phyloP scores from a whole-genome alignment of 2,113 vertebrate species.

The Pelodiscus sinensis region DNA sequence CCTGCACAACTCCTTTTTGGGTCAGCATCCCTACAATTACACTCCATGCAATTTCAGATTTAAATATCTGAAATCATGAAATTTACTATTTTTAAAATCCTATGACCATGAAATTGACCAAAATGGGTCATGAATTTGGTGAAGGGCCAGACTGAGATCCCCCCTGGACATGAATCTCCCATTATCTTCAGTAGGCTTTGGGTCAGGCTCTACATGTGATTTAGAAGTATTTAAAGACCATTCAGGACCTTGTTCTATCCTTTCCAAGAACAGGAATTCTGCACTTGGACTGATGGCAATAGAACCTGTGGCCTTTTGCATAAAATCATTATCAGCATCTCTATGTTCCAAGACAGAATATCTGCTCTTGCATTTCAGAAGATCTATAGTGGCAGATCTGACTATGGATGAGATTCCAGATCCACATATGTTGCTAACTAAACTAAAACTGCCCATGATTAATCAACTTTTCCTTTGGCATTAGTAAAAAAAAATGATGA shows the following conservation, averaged over 20 bases:
- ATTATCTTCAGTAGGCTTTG: neutral
- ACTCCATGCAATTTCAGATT: too few species aligned
- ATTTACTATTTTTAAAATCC: too few species aligned
- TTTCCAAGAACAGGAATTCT: constrained; percentile 10
- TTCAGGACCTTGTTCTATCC: neutral
- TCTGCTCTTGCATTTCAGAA: neutral
- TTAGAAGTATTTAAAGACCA: constrained; percentile 8
- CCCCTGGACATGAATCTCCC: neutral
- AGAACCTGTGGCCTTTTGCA: neutral
- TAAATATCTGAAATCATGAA: too few species aligned
- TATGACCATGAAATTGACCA: too few species aligned
- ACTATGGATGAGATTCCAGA: neutral
- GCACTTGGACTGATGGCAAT: neutral
- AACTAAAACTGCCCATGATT: constrained; percentile 10
- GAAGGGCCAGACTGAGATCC: neutral
- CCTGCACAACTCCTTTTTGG: too few species aligned
- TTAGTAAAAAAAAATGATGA: constrained; percentile 20
- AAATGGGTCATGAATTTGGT: too few species aligned
- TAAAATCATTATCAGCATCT: constrained; percentile 8
- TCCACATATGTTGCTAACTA: neutral
- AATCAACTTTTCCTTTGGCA: constrained; percentile 4
- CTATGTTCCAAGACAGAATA: constrained; percentile 2
- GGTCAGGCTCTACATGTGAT: constrained; percentile 23
- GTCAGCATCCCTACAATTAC: too few species aligned
- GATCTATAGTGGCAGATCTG: neutral